phyloP scores from a whole-genome alignment of 37 sponge, comb jelly and placozoan species.

The Aplysina aerophoba region DNA sequence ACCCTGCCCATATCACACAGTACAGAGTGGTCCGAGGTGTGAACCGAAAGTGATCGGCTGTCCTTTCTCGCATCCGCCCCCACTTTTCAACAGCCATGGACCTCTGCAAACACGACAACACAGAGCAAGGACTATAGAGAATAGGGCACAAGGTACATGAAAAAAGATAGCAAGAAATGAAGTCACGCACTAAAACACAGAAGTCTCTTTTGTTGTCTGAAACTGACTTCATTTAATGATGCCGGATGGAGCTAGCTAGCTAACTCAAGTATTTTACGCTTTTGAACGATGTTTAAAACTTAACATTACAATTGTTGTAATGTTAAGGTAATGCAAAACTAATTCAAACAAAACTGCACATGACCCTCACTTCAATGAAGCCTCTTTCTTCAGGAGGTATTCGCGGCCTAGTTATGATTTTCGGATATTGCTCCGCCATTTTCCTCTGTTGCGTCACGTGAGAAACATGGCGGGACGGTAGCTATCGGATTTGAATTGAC shows the following conservation, averaged over 20 bases:
- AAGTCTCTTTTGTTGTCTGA: neutral
- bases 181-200: too few species aligned
- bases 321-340: neutral
- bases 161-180: too few species aligned
- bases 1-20: slow-evolving; percentile 60
- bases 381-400: slow-evolving; percentile 65
- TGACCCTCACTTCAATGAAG: slow-evolving; percentile 39
- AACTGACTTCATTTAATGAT: too few species aligned
- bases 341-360: neutral
- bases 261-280: too few species aligned
- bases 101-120: slow-evolving; percentile 30
- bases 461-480: slow-evolving; percentile 15
- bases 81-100: slow-evolving; percentile 76
- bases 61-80: slow-evolving; percentile 76
- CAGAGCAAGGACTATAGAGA: too few species aligned
- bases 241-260: too few species aligned
- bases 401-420: slow-evolving; percentile 42
- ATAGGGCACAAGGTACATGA: too few species aligned
- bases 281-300: too few species aligned
- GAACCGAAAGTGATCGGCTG: slow-evolving; percentile 74
- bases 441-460: neutral
- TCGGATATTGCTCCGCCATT: slow-evolving; percentile 37
- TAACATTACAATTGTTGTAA: neutral
- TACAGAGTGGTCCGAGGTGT: slow-evolving; percentile 59
- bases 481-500: too few species aligned